Evolutionary conservation across 2,797 vertebrate genomes (phyloP).

Genomic region (Ibycter americanus): DNA sequence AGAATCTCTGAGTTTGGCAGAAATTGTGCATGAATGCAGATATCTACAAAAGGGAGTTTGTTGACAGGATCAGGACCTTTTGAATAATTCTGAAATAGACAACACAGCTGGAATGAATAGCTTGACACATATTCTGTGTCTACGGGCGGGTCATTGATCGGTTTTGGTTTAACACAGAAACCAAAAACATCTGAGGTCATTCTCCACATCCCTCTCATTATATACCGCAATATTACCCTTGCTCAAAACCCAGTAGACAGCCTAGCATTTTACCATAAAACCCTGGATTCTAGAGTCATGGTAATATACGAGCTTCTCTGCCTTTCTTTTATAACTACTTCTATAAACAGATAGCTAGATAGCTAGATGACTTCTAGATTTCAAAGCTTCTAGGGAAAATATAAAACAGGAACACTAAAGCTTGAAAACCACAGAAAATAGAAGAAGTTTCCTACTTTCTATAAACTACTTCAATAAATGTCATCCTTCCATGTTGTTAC

Average conservation of each 20-base stretch:
- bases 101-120: neutral
- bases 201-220: neutral
- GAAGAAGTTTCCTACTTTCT: neutral
- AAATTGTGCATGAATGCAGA: neutral
- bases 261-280: neutral
- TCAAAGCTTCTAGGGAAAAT: neutral
- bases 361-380: neutral
- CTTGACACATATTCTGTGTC: neutral
- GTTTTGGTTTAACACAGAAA: neutral
- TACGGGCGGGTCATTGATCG: rapidly evolving
- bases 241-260: neutral
- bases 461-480: neutral
- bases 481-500: neutral
- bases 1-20: neutral
- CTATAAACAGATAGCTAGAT: neutral
- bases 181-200: neutral
- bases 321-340: neutral
- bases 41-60: neutral
- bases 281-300: neutral
- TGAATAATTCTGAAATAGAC: neutral
- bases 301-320: neutral
- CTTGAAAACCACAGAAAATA: neutral
- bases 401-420: neutral
- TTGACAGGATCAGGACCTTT: neutral
- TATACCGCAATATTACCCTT: neutral